phyloP scores from a whole-genome alignment of 2,113 vertebrate species.

The Ptilonorhynchus violaceus region DNA sequence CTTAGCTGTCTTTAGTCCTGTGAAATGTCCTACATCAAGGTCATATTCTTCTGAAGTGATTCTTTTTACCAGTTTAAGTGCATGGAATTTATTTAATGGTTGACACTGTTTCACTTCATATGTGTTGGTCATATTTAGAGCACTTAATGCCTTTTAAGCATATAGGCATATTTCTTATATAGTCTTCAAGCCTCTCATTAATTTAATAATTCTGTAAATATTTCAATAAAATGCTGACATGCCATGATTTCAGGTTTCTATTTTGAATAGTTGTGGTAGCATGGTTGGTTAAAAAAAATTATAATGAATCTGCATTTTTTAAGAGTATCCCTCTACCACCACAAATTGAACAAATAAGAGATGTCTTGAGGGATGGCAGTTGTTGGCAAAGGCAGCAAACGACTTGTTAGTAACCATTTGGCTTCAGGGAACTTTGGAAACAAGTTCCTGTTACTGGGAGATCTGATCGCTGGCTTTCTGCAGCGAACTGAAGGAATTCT shows the following conservation, averaged over 20 bases:
- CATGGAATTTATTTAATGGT: neutral
- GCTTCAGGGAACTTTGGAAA: neutral
- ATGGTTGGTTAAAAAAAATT: neutral
- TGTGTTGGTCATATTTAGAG: neutral
- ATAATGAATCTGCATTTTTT: neutral
- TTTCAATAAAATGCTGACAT: neutral
- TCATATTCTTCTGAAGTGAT: neutral
- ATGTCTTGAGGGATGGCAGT: neutral
- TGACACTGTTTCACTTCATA: neutral
- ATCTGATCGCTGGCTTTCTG: neutral
- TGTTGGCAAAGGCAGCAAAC: neutral
- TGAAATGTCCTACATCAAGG: neutral
- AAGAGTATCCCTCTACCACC: neutral
- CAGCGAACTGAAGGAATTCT: neutral
- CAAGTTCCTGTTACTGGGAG: neutral
- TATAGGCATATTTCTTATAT: neutral
- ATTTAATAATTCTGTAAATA: neutral
- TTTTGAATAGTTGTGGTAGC: neutral
- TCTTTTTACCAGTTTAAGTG: neutral
- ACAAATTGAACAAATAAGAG: neutral
- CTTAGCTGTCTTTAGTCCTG: neutral
- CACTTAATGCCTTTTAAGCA: neutral
- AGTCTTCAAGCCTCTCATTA: neutral
- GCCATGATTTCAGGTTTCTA: neutral
- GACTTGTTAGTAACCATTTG: neutral